Base-by-base conservation (phyloP, 2,888 invertebrate species). In the Nemurella pictetii region DNA sequence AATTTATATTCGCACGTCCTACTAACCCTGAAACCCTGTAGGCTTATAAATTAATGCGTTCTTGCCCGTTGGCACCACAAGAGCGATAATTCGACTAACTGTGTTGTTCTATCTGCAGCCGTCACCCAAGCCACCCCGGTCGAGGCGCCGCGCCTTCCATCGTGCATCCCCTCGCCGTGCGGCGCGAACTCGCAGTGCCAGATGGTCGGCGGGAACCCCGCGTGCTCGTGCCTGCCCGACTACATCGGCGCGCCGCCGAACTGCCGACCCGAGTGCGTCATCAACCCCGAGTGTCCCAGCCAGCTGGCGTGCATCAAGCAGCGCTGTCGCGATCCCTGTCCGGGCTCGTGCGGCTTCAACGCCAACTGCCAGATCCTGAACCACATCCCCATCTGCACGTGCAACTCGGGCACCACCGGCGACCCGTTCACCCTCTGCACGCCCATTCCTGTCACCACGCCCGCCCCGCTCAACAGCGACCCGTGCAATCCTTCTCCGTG, bases 141-240 rank as follows among this genome's bases (percentile, higher is more conserved):
- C 83, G n/a, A n/a, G n/a, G n/a, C n/a, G 94, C 95, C 0, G 94
- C 91, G 93, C 85, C 94, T 94, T 87, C 95, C 95, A 86, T 95
- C 95, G 27, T 96, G 96, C 89, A 92, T 93, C 32, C 96, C 96
- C 82, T 95, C 95, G 28, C 96, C 96, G 0, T 97, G 97, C 88
- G 97, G 97, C 27, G 95, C 96, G 0, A 95, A 96, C 89, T 95
- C 96, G 0, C 93, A 95, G 86, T 97, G 96, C 88, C 95, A 95
- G 89, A 92, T 95, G 86, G 91, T 94, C 86, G 93, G 94, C 55
- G 95, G 94, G 87, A 94, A 92, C 88, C 96, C 94, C 85, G 95
- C 94, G 0, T 97, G 97, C 88, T 95, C 95, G 0, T 97, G 97
- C 89, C 90, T 95, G 82, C 93, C 94, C n/a, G 94, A 95, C 88